Percentiles rank a stretch among this genome's conserved stretches.
Conservation (phyloP, 2,113 vertebrate genomes). For the Condylura cristata region DNA sequence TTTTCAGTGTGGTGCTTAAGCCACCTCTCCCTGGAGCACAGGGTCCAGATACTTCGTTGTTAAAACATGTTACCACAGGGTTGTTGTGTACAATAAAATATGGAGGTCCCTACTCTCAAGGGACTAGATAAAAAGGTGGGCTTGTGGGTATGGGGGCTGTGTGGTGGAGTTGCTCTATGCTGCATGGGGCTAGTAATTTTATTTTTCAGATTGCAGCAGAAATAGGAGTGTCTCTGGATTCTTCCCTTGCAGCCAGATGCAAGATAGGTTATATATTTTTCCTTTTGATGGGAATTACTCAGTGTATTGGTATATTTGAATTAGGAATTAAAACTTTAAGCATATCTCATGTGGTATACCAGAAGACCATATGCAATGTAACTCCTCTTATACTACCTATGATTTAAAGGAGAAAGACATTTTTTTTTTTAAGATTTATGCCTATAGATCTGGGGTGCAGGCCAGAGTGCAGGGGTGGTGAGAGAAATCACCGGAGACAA, state of each 20-base stretch:
- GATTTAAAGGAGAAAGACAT: background rate
- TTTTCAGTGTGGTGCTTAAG: background rate
- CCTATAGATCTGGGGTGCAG: too few species aligned
- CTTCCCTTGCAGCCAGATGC: background rate
- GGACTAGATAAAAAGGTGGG: background rate
- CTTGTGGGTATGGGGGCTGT: background rate
- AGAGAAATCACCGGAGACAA: too few species aligned
- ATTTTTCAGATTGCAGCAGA: background rate
- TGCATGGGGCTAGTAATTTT: rapidly evolving
- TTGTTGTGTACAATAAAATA: background rate
- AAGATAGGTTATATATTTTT: background rate
- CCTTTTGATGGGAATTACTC: background rate
- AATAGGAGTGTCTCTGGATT: background rate
- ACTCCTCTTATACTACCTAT: background rate
- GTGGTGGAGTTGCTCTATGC: background rate
- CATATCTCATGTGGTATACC: background rate
- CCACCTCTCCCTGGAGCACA: background rate
- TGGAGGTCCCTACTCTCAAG: background rate
- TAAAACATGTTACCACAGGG: background rate
- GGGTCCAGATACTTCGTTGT: background rate
- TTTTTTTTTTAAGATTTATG: too few species aligned
- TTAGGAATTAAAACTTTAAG: background rate
- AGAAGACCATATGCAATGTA: background rate
- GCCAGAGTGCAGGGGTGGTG: too few species aligned
- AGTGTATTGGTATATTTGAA: background rate